These are phyloP conservation scores for Trilocha varians DNA, from an alignment of 2,888 invertebrate genomes.

Conservation along the genomic window DNA sequence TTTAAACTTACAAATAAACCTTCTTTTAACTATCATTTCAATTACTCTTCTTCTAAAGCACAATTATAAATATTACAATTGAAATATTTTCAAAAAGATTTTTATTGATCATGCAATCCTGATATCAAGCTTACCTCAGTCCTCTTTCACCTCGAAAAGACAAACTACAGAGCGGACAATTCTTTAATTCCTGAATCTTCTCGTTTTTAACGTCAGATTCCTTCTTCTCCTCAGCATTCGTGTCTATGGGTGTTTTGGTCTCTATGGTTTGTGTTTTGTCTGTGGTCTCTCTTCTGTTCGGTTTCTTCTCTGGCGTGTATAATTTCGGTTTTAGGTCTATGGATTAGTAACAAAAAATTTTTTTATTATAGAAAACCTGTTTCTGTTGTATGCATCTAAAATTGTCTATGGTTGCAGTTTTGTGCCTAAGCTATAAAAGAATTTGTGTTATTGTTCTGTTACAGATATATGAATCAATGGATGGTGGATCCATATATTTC, in stretches of 20 bases:
- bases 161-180: conserved; percentile 41
- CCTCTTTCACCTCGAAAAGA: conserved; percentile 51
- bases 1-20: too few relatives aligned
- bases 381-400: too few relatives aligned
- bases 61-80: too few relatives aligned
- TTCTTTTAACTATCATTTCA: too few relatives aligned
- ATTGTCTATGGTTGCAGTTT: too few relatives aligned
- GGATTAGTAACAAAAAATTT: too few relatives aligned
- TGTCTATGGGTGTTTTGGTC: conserved; percentile 3
- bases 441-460: too few relatives aligned
- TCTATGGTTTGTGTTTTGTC: conserved; percentile 10
- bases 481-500: too few relatives aligned
- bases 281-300: conserved; percentile 13
- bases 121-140: conserved; percentile 33
- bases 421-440: too few relatives aligned
- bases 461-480: too few relatives aligned
- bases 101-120: background rate
- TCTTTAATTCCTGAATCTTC: conserved; percentile 24
- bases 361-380: too few relatives aligned
- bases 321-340: conserved; percentile 51
- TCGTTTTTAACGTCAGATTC: conserved; percentile 14
- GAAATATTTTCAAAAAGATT: background rate
- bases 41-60: too few relatives aligned
- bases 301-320: conserved; percentile 27
- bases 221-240: conserved; percentile 1